Base-by-base conservation (phyloP, 92 coral and sea anemone species). In the Desmophyllum pertusum region DNA sequence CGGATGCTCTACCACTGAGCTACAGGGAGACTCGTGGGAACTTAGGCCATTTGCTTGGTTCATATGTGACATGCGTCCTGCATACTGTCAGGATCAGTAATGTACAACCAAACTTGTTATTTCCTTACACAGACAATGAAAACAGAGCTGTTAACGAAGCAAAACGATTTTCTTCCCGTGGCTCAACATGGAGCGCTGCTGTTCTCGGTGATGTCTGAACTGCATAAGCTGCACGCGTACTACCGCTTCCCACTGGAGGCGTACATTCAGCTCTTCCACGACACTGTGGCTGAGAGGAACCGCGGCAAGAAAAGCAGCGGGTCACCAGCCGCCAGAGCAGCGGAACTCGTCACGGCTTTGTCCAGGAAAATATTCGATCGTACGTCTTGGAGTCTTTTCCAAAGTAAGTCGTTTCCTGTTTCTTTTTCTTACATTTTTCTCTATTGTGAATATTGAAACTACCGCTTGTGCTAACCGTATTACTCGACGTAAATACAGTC, bases 301-400 rank as follows among this genome's bases (percentile, higher is more conserved):
- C 77, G 99, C 45, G 92, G 94, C 17, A 96, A 94, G 79, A 93
- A 93, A 59, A 84, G 90, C 62, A 73, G 93, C 27, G 99, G 98
- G 8, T 96, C 99, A 27, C 85, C 99, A 17, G 93, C 94, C 17
- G 99, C 99, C 2, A 89, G 99, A n/a, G 94, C 97, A 35, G 99
- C 99, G 8, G 99, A 96, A 79, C 93, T 96, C 33, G 84, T 96
- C 40, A 89, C 95, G 8, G 98, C 98, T 25, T 78, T 96, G 66
- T 91, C 98, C 4, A 91, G 90, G 76, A 89, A 81, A 43, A 75
- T 94, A 33, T 93, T 93, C 73, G 87, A 95, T 11, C 89, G 92
- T 29, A 80, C 84, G 25, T 89, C 98, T 0, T 92, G 98, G 94
- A 86, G 91, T 75, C 61, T 96, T 69, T 96, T 94, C 83, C 91